phyloP scores from a whole-genome alignment of 2,888 invertebrate genomes.

The Drosophila ezoana region DNA sequence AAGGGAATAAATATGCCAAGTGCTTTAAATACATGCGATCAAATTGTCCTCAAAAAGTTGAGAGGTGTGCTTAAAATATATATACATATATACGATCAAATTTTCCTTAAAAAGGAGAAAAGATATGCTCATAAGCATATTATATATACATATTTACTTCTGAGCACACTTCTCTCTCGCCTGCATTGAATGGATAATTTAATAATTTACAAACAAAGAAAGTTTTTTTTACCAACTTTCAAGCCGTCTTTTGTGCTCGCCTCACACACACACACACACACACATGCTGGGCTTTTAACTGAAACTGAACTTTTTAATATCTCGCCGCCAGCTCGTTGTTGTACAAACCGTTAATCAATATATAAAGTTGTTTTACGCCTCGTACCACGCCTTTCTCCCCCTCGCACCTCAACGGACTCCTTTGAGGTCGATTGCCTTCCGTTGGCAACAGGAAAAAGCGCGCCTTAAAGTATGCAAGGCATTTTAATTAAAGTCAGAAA shows the following conservation, averaged over 20 bases:
- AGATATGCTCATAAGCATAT: too few species aligned
- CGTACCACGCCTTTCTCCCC: conserved; percentile 2
- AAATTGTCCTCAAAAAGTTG: neutral
- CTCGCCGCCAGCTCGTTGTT: neutral
- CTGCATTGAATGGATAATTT: conserved; percentile 38
- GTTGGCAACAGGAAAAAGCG: conserved; percentile 11
- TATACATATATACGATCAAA: too few species aligned
- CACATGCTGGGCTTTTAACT: conserved; percentile 9
- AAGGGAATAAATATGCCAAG: neutral
- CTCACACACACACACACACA: neutral
- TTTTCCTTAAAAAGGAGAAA: neutral
- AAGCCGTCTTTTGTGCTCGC: conserved; percentile 12
- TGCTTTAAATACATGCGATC: neutral
- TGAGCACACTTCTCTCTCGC: conserved; percentile 3
- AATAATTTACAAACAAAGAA: conserved; percentile 32
- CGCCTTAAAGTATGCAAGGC: conserved; percentile 67
- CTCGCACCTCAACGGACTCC: conserved; percentile 7
- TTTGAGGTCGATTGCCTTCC: conserved; percentile 50
- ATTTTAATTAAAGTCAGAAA: conserved; percentile 71
- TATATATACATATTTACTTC: neutral
- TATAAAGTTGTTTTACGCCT: conserved; percentile 24
- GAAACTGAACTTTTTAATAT: conserved; percentile 26
- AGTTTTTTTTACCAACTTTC: conserved; percentile 30
- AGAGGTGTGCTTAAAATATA: too few species aligned
- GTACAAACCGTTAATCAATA: conserved; percentile 46